Base-by-base conservation (phyloP, 2,888 invertebrate genomes). In the Danaus chrysippus region DNA sequence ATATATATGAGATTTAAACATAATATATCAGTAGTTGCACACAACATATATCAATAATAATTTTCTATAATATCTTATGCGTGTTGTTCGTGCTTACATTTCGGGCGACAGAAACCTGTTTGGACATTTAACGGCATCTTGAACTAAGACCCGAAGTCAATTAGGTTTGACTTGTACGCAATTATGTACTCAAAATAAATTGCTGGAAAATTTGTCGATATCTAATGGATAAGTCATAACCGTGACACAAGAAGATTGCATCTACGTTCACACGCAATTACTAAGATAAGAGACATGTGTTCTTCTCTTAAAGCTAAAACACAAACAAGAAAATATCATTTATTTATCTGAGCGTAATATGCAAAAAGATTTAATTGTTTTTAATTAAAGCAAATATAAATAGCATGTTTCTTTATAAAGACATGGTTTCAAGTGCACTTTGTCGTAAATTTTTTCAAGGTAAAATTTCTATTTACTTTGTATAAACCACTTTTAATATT, bases 131-230 rank as follows among this genome's bases (percentile, higher is more conserved):
- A 84, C 84, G 82, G 83, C 80, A 81, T 81, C 79, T 83, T 83
- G 83, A 85, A 83, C 85, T 79, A 76, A 75, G 78, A 81, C 77
- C 80, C 82, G 79, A 77, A 85, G 83, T 85, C 87, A 85, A 88
- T 90, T 89, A 86, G 80, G 80, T 86, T 84, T 83, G 85, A 89
- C 84, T 86, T 82, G 84, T 85, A 86, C 86, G 87, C 87, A 89
- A 90, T 91, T 91, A 91, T 88, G 84, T 87, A 82, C 87, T 88
- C 85, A 84, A 83, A 84, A 80, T 82, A 87, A 89, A 89, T 87
- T 87, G 83, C 82, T 86, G 80, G 82, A 83, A 86, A 84, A 86
- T 87, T 86, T 82, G 82, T 81, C 77, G 79, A 82, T 84, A 84
- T 80, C 80, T 86, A 87, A 87, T 79, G 75, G 71, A 76, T 81